Percentiles rank a stretch among this genome's conserved stretches.
Conservation (phyloP, 2,888 invertebrate species). For the Eristalinus sepulchralis region DNA sequence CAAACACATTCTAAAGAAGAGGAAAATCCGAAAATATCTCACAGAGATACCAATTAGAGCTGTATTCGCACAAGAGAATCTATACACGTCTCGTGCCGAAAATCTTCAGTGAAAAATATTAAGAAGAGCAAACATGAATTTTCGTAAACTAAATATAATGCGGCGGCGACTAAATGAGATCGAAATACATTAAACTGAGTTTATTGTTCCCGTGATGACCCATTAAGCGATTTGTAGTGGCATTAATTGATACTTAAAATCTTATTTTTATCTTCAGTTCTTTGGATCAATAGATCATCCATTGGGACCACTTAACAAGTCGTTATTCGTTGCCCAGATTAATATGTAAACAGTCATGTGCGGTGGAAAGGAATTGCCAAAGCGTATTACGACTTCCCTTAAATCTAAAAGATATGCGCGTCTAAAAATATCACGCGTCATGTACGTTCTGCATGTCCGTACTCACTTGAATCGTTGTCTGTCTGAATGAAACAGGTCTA, state of each 20-base stretch:
- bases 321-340: conserved; percentile 39
- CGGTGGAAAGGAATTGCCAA: background rate
- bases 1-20: background rate
- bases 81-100: conserved; percentile 34
- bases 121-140: background rate
- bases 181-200: conserved; percentile 40
- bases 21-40: conserved; percentile 15
- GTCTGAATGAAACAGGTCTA: background rate
- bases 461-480: background rate
- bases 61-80: conserved; percentile 25
- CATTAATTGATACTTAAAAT: conserved; percentile 66
- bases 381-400: background rate
- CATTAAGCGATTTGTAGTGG: conserved; percentile 64
- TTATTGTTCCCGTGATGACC: conserved; percentile 58
- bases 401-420: background rate
- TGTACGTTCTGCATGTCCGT: background rate
- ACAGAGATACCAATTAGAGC: conserved; percentile 21
- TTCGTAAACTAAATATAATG: conserved; percentile 21
- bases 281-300: conserved; percentile 60
- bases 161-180: conserved; percentile 38
- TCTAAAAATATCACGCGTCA: background rate
- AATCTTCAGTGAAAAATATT: conserved; percentile 14
- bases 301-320: conserved; percentile 62
- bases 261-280: conserved; percentile 44
- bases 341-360: conserved; percentile 29